These are phyloP conservation scores for Stenichneumon culpator DNA, from an alignment of 2,888 invertebrate genomes.

Conservation along the genomic window DNA sequence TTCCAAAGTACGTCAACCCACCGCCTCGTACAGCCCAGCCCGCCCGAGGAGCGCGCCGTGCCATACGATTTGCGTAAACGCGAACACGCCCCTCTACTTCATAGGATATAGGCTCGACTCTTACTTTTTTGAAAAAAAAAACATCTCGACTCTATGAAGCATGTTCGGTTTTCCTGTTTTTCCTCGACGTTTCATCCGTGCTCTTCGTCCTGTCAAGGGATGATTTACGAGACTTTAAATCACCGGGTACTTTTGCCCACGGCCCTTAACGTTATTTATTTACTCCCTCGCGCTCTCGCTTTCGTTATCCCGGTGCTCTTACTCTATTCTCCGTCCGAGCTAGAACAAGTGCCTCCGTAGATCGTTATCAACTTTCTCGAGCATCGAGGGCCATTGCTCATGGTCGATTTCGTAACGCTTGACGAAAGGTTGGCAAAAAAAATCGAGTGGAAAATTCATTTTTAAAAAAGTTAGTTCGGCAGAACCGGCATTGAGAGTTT, in stretches of 20 bases:
- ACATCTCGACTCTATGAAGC: conserved; percentile 19
- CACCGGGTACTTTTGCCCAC: conserved; percentile 44
- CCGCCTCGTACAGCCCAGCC: conserved; percentile 4
- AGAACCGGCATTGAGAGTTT: background rate
- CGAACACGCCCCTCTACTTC: conserved; percentile 54
- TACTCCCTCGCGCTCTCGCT: conserved; percentile 60
- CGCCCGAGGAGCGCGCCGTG: conserved; percentile 31
- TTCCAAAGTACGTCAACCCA: conserved; percentile 63
- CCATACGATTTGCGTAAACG: conserved; percentile 79
- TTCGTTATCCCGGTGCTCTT: conserved; percentile 29
- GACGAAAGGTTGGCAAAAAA: background rate
- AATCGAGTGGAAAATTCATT: background rate
- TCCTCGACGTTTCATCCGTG: conserved; percentile 24
- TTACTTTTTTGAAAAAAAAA: conserved; percentile 11
- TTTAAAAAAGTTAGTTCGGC: background rate
- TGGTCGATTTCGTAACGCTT: conserved; percentile 1
- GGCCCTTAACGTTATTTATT: conserved; percentile 62
- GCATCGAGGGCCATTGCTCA: background rate
- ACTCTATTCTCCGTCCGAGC: background rate
- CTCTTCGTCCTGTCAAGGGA: conserved; percentile 48
- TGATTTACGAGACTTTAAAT: conserved; percentile 67
- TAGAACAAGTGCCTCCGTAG: background rate
- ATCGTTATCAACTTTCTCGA: conserved; percentile 38
- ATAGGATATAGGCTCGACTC: conserved; percentile 18
- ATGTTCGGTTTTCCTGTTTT: conserved; percentile 24